These are phyloP conservation scores for Fistularia commersonii DNA, from an alignment of 2,797 vertebrate genomes.

Conservation along the genomic window DNA sequence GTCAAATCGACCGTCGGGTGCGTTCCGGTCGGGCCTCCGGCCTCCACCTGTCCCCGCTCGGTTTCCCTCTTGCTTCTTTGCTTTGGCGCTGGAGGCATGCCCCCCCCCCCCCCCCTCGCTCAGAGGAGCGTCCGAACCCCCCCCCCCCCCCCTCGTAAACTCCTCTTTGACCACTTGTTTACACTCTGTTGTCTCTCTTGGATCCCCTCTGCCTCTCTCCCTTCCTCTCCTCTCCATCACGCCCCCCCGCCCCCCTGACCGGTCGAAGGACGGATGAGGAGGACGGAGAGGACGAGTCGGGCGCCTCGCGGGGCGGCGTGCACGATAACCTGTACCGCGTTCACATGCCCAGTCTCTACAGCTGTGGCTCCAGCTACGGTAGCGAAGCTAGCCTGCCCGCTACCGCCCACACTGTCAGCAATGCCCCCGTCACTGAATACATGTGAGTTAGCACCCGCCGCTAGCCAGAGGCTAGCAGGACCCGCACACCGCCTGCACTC, in stretches of 20 bases:
- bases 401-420: conserved; percentile 98
- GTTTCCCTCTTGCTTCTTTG: conserved; percentile 46
- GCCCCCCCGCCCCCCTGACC: conserved; percentile 53
- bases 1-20: too few relatives aligned
- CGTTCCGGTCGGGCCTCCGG: too few relatives aligned
- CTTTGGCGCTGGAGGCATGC: conserved; percentile 43
- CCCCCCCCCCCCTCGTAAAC: conserved; percentile 46
- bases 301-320: conserved; percentile 72
- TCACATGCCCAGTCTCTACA: conserved; percentile 99
- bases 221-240: conserved; percentile 46
- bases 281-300: conserved; percentile 91
- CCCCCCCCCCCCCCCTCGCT: conserved; percentile 36
- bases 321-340: conserved; percentile 98
- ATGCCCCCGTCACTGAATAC: conserved; percentile 98
- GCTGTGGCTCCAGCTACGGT: conserved; percentile 98
- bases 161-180: conserved; percentile 68
- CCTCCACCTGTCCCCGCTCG: too few relatives aligned
- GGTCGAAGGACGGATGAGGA: conserved; percentile 85
- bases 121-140: conserved; percentile 35
- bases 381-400: conserved; percentile 98
- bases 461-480: conserved; percentile 58
- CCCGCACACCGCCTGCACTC: conserved; percentile 52
- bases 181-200: conserved; percentile 73
- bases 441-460: conserved; percentile 86
- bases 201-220: conserved; percentile 51